A percentile compares a stretch with the other conserved stretches of the same genome.
Evolutionary conservation across 2,797 vertebrate species (phyloP).

Genomic region (Threskiornis aethiopicus): DNA sequence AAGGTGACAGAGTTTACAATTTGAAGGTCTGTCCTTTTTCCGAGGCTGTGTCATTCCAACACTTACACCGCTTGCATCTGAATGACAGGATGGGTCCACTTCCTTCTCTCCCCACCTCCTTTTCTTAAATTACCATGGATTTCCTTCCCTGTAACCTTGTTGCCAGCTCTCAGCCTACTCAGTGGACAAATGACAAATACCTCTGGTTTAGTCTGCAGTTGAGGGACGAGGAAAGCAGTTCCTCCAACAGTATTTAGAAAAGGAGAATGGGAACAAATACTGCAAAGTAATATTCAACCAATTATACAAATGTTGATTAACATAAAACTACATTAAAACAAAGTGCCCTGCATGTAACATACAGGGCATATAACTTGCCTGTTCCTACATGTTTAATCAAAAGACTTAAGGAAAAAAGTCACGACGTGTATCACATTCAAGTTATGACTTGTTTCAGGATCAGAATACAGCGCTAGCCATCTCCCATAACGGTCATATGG

Average conservation of each 20-base stretch:
- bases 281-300: background rate
- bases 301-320: background rate
- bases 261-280: background rate
- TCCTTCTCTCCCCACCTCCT: background rate
- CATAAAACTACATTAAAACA: background rate
- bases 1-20: background rate
- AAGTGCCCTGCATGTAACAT: background rate
- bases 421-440: accelerated
- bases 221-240: background rate
- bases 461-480: background rate
- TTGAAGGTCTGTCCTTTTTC: background rate
- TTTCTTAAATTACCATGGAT: background rate
- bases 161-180: background rate
- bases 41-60: background rate
- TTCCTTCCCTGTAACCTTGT: background rate
- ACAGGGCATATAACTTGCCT: background rate
- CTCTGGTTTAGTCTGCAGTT: background rate
- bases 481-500: background rate
- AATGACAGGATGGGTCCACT: background rate
- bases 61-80: background rate
- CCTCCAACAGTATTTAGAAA: background rate
- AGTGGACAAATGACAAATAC: background rate
- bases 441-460: background rate
- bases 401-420: background rate
- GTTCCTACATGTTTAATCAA: background rate